phyloP scores from a whole-genome alignment of 2,888 invertebrate genomes.

The Pheosia gnoma region DNA sequence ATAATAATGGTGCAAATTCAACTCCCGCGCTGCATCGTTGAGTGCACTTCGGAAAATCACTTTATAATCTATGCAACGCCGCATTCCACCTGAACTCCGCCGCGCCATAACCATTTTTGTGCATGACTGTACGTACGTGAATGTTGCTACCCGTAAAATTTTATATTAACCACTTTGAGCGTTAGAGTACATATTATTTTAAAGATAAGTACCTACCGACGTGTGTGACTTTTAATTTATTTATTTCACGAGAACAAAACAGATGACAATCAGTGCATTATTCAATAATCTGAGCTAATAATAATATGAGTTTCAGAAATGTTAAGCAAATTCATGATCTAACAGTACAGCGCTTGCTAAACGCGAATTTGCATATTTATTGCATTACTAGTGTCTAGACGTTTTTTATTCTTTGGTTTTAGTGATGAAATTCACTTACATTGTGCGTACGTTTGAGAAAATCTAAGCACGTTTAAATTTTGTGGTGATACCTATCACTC shows the following conservation, averaged over 20 bases:
- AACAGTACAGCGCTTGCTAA: not conserved
- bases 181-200: constrained; percentile 30
- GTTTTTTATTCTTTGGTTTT: not conserved
- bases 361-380: not conserved
- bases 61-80: constrained; percentile 65
- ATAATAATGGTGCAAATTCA: constrained; percentile 52
- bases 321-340: not conserved
- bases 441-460: not conserved
- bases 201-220: not conserved
- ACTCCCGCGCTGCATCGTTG: constrained; percentile 40
- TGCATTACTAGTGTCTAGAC: constrained; percentile 2
- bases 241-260: too few species aligned
- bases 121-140: constrained; percentile 37
- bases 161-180: constrained; percentile 33
- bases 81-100: constrained; percentile 30
- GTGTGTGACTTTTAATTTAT: not conserved
- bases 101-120: constrained; percentile 57
- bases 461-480: not conserved
- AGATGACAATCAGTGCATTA: too few species aligned
- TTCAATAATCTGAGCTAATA: too few species aligned
- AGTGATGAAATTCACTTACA: not conserved
- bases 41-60: constrained; percentile 70
- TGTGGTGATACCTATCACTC: not conserved
- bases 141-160: constrained; percentile 47
- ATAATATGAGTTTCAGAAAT: not conserved